Evolutionary conservation across 2,888 invertebrate species (phyloP), one percentile per base, ranked within the genome.

Genomic region (Theristus sp.): DNA sequence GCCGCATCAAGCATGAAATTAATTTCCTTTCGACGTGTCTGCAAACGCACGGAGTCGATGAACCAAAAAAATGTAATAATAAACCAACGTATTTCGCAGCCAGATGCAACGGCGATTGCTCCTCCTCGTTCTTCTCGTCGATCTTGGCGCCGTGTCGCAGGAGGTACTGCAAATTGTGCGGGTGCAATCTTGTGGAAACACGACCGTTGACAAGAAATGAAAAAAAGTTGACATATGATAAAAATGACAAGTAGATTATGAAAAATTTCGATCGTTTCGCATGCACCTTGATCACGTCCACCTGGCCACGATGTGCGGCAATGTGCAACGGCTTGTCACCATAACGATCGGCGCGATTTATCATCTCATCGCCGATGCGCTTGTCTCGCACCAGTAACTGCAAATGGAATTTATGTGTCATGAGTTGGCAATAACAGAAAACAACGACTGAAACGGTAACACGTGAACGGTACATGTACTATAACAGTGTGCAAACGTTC

Each of bases 281-380:
- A n/a, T n/a, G n/a, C 54, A 54, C 54, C 27, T 54, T 52, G 59
- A 64, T 61, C 56, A 64, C 64, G 30, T 68, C 66, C 26, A 65
- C 31, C 59, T 66, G 67, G 13, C 66, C 67, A 56, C 76, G 73
- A 65, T 72, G 66, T 25, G 76, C 72, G 24, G 78, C 78, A 57
- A 76, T 69, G 65, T 79, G 79, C 58, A 79, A 71, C 1, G 79
- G 77, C 31, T 74, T 73, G 65, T 76, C 75, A 63, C 75, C 75
- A 67, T 75, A 76, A 55, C 75, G 70, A 67, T 79, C 78, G 62
- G 73, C 70, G 25, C 67, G 65, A 62, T 76, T 73, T 46, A 79
- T 67, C 65, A 77, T 66, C 1, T 65, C 63, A 24, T 47, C 59
- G 25, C 66, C 65, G 38, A 65, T 61, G 13, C 67, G 67, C 61